phyloP scores from a whole-genome alignment of 2,888 invertebrate genomes.

The Drosophila mettleri region DNA sequence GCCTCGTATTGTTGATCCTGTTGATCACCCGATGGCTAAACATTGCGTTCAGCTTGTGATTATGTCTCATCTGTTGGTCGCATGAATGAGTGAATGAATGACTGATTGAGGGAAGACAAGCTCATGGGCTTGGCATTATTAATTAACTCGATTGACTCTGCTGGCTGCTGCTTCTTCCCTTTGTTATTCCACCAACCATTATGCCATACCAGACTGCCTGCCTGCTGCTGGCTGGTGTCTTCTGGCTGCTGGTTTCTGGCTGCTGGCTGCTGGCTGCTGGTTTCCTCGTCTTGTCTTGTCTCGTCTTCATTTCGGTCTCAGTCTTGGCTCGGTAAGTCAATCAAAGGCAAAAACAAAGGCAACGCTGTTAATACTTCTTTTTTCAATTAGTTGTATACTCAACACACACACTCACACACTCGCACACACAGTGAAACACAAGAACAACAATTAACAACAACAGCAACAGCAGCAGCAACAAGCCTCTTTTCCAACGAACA shows the following conservation, averaged over 20 bases:
- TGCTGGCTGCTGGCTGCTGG: constrained; percentile 47
- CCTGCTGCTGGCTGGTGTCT: constrained; percentile 40
- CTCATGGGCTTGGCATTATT: constrained; percentile 75
- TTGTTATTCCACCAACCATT: constrained; percentile 76
- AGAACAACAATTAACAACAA: constrained; percentile 49
- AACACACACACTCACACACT: constrained; percentile 24
- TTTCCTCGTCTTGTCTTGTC: constrained; percentile 25
- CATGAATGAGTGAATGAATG: constrained; percentile 34
- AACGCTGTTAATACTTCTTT: constrained; percentile 67
- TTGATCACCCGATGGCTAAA: constrained; percentile 27
- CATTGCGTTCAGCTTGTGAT: constrained; percentile 29
- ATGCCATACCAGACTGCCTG: constrained; percentile 80
- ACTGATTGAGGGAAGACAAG: constrained; percentile 36
- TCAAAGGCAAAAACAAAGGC: constrained; percentile 70
- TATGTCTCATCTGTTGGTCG: constrained; percentile 32
- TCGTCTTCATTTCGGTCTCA: constrained; percentile 51
- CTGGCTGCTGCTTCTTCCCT: constrained; percentile 32
- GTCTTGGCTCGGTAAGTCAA: constrained; percentile 69
- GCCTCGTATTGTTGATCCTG: constrained; percentile 34
- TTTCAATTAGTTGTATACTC: constrained; percentile 68
- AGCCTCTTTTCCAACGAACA: constrained; percentile 71
- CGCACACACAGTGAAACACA: constrained; percentile 27
- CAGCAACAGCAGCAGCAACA: no score
- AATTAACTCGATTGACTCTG: constrained; percentile 62
- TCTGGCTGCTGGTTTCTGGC: constrained; percentile 48